phyloP scores from a whole-genome alignment of 2,113 vertebrate species.

The Lota lota region DNA sequence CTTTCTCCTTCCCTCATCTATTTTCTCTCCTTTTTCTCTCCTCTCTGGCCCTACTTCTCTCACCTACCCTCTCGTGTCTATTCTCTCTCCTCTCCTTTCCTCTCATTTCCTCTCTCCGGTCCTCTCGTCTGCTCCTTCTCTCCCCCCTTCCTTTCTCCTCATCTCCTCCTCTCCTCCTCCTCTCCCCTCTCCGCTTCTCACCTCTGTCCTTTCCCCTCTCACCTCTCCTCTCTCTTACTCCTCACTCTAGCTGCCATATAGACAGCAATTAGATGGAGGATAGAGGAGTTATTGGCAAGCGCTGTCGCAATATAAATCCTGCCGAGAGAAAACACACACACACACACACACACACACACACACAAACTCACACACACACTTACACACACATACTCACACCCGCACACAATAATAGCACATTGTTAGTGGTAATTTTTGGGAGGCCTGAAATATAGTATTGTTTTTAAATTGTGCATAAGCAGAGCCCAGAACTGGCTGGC shows the following conservation, averaged over 20 bases:
- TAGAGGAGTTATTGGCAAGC: slow-evolving; percentile 57
- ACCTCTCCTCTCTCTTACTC: background rate
- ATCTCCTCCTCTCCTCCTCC: no score
- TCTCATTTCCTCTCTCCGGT: no score
- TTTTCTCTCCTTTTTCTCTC: no score
- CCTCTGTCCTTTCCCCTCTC: no score
- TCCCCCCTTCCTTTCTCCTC: no score
- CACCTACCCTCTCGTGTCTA: no score
- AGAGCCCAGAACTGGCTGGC: slow-evolving; percentile 59
- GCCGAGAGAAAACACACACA: slow-evolving; percentile 28
- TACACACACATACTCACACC: no score
- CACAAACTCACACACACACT: slow-evolving; percentile 22
- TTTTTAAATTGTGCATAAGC: slow-evolving; percentile 61
- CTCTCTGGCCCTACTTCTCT: no score
- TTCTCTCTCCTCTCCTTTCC: no score
- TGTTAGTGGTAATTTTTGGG: slow-evolving; percentile 67
- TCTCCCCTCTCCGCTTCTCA: no score
- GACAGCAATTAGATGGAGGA: slow-evolving; percentile 70
- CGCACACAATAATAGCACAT: slow-evolving; percentile 70
- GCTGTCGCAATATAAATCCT: slow-evolving; percentile 66
- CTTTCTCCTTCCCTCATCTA: no score
- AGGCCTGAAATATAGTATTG: slow-evolving; percentile 56
- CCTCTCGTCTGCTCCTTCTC: no score
- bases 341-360: slow-evolving; percentile 26
- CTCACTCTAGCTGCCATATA: slow-evolving; percentile 59